phyloP scores from a whole-genome alignment of 2,797 vertebrate genomes.

The Characodon lateralis region DNA sequence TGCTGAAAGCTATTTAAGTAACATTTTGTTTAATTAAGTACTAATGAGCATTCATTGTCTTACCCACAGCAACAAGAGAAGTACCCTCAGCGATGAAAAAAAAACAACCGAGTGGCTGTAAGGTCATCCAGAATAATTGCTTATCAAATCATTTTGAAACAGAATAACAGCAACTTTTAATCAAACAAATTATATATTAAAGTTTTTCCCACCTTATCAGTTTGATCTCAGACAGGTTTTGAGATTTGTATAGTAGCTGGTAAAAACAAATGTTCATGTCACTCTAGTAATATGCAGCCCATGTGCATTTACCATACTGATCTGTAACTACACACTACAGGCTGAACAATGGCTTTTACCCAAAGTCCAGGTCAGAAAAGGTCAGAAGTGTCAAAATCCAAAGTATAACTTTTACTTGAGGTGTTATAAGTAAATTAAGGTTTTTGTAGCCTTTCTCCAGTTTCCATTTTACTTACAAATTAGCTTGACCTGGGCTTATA shows the following conservation, averaged over 20 bases:
- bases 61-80: not conserved
- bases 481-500: not conserved
- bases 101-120: not conserved
- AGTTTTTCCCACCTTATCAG: not conserved
- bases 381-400: not conserved
- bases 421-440: not conserved
- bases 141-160: not conserved
- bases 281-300: no score
- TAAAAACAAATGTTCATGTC: not conserved
- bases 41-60: constrained; percentile 1
- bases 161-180: not conserved
- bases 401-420: not conserved
- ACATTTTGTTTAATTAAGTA: constrained; percentile 7
- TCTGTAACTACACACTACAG: not conserved
- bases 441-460: not conserved
- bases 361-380: not conserved
- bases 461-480: constrained; percentile 1
- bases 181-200: not conserved
- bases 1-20: constrained; percentile 5
- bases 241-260: not conserved
- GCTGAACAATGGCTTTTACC: not conserved
- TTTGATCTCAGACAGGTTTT: not conserved
- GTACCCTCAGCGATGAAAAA: not conserved
- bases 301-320: not conserved
- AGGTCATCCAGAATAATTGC: not conserved